These are phyloP conservation scores for Wasmannia auropunctata DNA, from an alignment of 1,140 invertebrate species.

Conservation along the genomic window DNA sequence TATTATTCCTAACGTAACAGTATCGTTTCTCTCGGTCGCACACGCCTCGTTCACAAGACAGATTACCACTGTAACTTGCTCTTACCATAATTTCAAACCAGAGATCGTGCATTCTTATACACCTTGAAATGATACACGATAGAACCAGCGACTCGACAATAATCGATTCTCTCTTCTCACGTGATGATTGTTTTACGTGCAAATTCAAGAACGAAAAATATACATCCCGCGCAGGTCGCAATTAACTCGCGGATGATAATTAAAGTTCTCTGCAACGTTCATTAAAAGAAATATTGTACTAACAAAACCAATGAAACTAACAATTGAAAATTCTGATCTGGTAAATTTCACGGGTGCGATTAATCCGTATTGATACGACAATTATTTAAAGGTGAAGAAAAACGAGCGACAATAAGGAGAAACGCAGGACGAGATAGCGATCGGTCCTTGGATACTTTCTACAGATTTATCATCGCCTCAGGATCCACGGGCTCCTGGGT, in stretches of 20 bases:
- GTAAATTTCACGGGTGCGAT: neutral
- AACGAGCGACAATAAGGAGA: conserved; percentile 4
- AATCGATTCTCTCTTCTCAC: neutral
- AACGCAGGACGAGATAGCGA: neutral
- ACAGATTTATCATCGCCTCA: conserved; percentile 78
- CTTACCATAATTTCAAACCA: conserved; percentile 18
- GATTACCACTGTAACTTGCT: neutral
- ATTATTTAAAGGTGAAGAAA: conserved; percentile 54
- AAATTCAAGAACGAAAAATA: neutral
- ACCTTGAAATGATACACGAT: neutral
- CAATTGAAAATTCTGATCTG: neutral
- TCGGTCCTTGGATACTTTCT: conserved; percentile 58
- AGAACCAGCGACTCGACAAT: neutral
- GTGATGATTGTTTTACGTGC: neutral
- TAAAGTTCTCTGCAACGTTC: neutral
- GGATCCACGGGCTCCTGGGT: conserved; percentile 65
- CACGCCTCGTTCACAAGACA: neutral
- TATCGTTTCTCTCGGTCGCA: conserved; percentile 14
- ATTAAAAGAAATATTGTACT: neutral
- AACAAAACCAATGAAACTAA: neutral
- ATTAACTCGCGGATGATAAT: neutral
- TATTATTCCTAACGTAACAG: conserved; percentile 34
- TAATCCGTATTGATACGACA: conserved; percentile 10
- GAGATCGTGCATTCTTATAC: neutral
- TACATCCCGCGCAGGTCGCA: neutral